Evolutionary conservation across 2,797 vertebrate genomes (phyloP).

Genomic region (Silurus aristotelis): DNA sequence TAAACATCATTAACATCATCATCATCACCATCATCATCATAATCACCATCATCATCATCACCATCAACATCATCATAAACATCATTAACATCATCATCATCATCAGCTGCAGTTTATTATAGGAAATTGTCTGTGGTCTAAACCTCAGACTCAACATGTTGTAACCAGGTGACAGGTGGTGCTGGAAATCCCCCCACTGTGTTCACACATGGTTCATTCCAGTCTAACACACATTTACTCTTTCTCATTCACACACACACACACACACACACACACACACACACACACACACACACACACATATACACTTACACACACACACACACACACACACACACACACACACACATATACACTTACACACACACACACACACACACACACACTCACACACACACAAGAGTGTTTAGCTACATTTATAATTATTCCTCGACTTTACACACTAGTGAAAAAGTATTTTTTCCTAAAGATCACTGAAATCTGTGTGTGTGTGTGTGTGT

Average conservation of each 20-base stretch:
- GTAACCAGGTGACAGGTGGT: neutral
- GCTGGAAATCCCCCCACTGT: neutral
- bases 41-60: no score
- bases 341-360: no score
- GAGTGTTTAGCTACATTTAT: neutral
- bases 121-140: neutral
- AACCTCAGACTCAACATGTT: neutral
- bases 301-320: no score
- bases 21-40: no score
- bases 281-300: neutral
- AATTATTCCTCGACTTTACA: no score
- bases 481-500: neutral
- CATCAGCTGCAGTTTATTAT: neutral
- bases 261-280: neutral
- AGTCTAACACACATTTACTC: neutral
- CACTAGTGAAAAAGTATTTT: no score
- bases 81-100: neutral
- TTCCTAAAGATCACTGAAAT: no score
- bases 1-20: no score
- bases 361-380: neutral
- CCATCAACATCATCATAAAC: neutral
- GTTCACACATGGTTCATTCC: neutral
- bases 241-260: neutral
- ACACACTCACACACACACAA: no score
- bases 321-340: no score